Evolutionary conservation across 2,113 vertebrate genomes (phyloP).

Genomic region (Vombatus ursinus): DNA sequence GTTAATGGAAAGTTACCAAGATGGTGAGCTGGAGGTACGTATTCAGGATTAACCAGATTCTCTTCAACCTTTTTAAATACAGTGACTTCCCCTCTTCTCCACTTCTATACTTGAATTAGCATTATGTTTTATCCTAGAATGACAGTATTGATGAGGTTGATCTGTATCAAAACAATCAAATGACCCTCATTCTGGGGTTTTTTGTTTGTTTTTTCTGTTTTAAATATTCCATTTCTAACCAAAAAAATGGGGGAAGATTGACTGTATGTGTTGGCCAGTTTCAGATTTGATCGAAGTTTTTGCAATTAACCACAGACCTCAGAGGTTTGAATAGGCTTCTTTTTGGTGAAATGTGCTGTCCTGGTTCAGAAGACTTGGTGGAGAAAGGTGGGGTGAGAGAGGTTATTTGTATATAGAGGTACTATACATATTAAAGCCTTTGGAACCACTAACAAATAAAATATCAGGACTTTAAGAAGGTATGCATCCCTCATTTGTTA

Average conservation of each 20-base stretch:
- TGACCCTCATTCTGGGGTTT: neutral
- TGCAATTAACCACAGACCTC: too few species aligned
- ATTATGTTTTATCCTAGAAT: neutral
- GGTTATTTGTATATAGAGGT: too few species aligned
- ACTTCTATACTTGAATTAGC: neutral
- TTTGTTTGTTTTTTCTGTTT: constrained; percentile 5
- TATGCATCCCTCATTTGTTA: too few species aligned
- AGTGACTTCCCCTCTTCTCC: neutral
- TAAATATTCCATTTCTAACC: neutral
- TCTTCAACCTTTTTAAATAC: neutral
- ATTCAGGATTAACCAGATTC: neutral
- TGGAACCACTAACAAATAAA: too few species aligned
- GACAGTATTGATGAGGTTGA: neutral
- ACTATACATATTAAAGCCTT: neutral
- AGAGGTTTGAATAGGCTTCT: too few species aligned
- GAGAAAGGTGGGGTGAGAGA: too few species aligned
- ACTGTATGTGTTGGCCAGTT: neutral
- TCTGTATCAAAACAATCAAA: neutral
- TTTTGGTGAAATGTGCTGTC: too few species aligned
- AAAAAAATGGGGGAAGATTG: constrained; percentile 1
- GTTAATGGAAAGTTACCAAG: constrained; percentile 83
- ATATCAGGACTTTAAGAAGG: too few species aligned
- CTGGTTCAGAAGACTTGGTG: too few species aligned
- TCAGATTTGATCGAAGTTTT: neutral
- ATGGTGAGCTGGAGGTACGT: constrained; percentile 80